Conservation (phyloP, 1,140 invertebrate species). For the Pollicipes pollicipes region DNA sequence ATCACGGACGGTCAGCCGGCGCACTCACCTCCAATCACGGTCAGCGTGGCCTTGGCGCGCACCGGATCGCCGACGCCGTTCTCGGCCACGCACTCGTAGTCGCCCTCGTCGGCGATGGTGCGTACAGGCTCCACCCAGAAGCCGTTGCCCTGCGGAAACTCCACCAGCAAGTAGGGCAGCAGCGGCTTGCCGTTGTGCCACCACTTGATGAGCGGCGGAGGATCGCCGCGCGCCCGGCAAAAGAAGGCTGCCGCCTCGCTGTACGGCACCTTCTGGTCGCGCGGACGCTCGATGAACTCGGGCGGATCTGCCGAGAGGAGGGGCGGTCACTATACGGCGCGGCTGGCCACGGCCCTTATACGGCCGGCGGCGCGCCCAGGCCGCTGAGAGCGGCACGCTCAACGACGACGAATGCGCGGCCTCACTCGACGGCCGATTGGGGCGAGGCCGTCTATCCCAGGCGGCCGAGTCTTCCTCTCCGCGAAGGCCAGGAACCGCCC, state of each 20-base stretch:
- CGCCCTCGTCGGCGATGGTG: constrained; percentile 48
- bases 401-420: too few relatives aligned
- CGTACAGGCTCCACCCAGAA: constrained; percentile 16
- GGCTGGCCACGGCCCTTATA: too few relatives aligned
- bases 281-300: constrained; percentile 63
- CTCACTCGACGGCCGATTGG: too few relatives aligned
- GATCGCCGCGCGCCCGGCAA: constrained; percentile 80
- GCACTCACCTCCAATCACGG: constrained; percentile 23
- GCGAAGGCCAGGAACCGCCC: too few relatives aligned
- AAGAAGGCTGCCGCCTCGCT: constrained; percentile 82
- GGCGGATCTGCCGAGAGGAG: constrained; percentile 52
- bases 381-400: too few relatives aligned
- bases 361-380: too few relatives aligned
- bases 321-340: background rate
- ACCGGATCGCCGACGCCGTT: constrained; percentile 90
- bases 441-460: too few relatives aligned
- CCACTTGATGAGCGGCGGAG: constrained; percentile 69
- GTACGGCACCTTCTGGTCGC: constrained; percentile 65
- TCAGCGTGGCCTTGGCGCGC: constrained; percentile 58
- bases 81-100: constrained; percentile 90
- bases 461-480: too few relatives aligned
- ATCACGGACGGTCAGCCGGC: too few relatives aligned
- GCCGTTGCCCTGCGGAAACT: background rate
- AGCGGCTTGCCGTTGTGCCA: constrained; percentile 59
- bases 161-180: background rate